Evolutionary conservation across 2,797 vertebrate species (phyloP).

Genomic region (Diglossa cyanea): DNA sequence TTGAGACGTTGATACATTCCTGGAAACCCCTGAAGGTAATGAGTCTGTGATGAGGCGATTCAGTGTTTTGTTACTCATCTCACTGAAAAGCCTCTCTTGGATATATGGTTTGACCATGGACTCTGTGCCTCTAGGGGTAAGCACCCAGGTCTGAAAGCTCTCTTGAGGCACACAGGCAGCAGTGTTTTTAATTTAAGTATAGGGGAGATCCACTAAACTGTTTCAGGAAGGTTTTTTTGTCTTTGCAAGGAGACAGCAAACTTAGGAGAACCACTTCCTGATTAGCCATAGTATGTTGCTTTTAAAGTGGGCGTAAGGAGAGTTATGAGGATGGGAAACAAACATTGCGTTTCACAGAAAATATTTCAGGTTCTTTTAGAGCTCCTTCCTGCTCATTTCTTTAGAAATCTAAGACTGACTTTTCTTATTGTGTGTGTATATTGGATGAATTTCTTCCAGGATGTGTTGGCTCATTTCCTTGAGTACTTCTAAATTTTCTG

Average conservation of each 20-base stretch:
- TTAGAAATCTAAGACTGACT: not conserved
- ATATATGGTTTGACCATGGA: not conserved
- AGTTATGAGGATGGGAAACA: not conserved
- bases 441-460: conserved; percentile 68
- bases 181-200: not conserved
- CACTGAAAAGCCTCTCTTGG: not conserved
- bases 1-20: not conserved
- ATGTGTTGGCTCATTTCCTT: conserved; percentile 77
- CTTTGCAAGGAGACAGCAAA: not conserved
- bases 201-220: not conserved
- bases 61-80: not conserved
- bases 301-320: not conserved
- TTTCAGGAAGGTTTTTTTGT: not conserved
- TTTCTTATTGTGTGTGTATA: conserved; percentile 56
- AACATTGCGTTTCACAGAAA: conserved; percentile 3
- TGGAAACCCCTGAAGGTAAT: not conserved
- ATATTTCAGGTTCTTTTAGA: conserved; percentile 13
- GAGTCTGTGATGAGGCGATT: not conserved
- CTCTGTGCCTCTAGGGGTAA: not conserved
- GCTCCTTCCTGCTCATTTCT: conserved; percentile 17
- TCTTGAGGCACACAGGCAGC: not conserved
- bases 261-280: not conserved
- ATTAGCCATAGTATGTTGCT: not conserved
- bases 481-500: conserved; percentile 64
- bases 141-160: not conserved